phyloP scores from a whole-genome alignment of 2,888 invertebrate species.

The Drosophila leonis region DNA sequence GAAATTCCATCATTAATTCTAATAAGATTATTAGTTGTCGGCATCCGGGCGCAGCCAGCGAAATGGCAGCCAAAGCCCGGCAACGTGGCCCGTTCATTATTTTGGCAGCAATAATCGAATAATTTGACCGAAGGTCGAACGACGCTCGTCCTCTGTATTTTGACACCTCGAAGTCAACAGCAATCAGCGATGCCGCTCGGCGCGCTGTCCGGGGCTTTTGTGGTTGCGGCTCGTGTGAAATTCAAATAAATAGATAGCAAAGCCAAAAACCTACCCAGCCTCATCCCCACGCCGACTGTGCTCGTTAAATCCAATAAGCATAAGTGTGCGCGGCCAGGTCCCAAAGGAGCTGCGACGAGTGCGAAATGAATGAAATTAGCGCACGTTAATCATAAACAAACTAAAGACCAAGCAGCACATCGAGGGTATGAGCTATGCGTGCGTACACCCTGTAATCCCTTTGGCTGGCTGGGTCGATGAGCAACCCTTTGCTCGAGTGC shows the following conservation, averaged over 20 bases:
- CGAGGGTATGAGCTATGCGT: neutral
- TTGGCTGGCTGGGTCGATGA: slow-evolving; percentile 15
- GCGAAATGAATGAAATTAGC: slow-evolving; percentile 80
- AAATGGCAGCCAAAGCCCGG: slow-evolving; percentile 33
- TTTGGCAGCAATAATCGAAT: slow-evolving; percentile 58
- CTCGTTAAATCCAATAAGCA: slow-evolving; percentile 71
- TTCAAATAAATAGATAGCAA: slow-evolving; percentile 49
- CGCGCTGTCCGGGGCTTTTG: slow-evolving; percentile 38
- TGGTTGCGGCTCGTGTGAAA: slow-evolving; percentile 66
- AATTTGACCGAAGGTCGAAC: slow-evolving; percentile 54
- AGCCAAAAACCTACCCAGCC: neutral
- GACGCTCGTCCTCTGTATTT: slow-evolving; percentile 62
- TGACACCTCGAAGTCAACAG: slow-evolving; percentile 75
- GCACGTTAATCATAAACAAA: slow-evolving; percentile 81
- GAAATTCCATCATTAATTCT: slow-evolving; percentile 82
- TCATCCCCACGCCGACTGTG: neutral
- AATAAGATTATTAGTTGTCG: slow-evolving; percentile 84
- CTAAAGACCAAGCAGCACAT: slow-evolving; percentile 34
- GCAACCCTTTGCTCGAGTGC: slow-evolving; percentile 60
- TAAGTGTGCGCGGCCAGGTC: slow-evolving; percentile 61
- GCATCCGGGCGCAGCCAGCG: slow-evolving; percentile 18
- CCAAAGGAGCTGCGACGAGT: slow-evolving; percentile 60
- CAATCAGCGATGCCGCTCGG: slow-evolving; percentile 49
- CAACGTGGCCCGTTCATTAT: neutral
- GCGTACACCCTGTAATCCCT: slow-evolving; percentile 5